Evolutionary conservation across 2,797 vertebrate genomes (phyloP).

Genomic region (Neomorphus geoffroyi): DNA sequence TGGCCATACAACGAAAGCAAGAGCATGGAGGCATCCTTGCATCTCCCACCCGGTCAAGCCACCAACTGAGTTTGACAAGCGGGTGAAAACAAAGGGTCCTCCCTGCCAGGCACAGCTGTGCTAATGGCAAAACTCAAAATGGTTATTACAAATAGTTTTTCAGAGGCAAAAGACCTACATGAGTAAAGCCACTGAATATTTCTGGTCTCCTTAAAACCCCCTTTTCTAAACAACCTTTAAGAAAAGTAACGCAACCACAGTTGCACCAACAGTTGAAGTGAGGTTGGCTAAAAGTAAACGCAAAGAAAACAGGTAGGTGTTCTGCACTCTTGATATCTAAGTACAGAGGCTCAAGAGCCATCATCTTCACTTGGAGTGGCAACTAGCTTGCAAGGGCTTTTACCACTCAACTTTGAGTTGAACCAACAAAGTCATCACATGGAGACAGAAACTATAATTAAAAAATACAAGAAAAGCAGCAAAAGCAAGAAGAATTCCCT

Average conservation of each 20-base stretch:
- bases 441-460: neutral
- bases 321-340: neutral
- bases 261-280: neutral
- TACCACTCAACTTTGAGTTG: neutral
- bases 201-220: neutral
- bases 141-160: neutral
- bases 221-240: neutral
- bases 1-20: fast-evolving
- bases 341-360: neutral
- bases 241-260: neutral
- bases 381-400: neutral
- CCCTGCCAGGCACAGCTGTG: neutral
- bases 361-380: neutral
- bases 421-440: neutral
- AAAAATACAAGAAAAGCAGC: neutral
- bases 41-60: neutral
- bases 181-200: neutral
- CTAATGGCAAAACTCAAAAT: neutral
- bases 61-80: neutral
- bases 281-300: neutral
- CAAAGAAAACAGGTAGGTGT: neutral
- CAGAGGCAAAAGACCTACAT: neutral
- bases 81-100: neutral
- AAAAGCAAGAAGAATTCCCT: neutral
- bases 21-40: neutral